phyloP scores from a whole-genome alignment of 1,140 invertebrate species.

The Teleopsis dalmanni region DNA sequence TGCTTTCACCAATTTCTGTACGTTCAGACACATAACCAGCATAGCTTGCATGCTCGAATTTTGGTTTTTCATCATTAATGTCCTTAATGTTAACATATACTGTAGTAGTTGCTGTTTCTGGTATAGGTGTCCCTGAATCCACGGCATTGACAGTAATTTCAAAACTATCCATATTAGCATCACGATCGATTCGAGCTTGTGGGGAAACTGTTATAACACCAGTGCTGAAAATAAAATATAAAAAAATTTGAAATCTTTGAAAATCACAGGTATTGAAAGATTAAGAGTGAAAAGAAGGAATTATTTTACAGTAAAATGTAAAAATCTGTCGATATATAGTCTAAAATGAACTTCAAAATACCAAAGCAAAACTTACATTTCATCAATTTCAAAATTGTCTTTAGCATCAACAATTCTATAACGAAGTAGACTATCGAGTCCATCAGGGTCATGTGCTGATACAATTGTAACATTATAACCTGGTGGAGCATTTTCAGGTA shows the following conservation, averaged over 20 bases:
- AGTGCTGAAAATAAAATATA: slow-evolving; percentile 47
- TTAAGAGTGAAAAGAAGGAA: not conserved
- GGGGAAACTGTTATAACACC: slow-evolving; percentile 66
- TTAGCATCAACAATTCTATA: slow-evolving; percentile 70
- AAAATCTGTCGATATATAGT: not conserved
- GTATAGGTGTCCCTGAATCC: slow-evolving; percentile 63
- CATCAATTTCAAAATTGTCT: slow-evolving; percentile 72
- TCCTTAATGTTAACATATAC: slow-evolving; percentile 66
- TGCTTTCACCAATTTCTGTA: slow-evolving; percentile 55
- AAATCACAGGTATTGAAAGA: not conserved
- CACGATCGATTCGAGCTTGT: slow-evolving; percentile 65
- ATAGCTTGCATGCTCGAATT: slow-evolving; percentile 59
- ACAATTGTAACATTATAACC: slow-evolving; percentile 65
- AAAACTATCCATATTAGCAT: slow-evolving; percentile 58
- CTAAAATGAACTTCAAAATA: not conserved
- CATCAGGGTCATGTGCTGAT: slow-evolving; percentile 67
- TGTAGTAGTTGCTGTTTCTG: slow-evolving; percentile 66
- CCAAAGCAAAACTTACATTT: slow-evolving; percentile 47
- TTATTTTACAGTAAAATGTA: not conserved
- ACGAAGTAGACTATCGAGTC: slow-evolving; percentile 58
- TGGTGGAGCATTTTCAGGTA: slow-evolving; percentile 61
- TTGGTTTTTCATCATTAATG: slow-evolving; percentile 76
- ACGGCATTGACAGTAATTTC: slow-evolving; percentile 64
- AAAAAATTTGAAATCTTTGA: slow-evolving; percentile 3
- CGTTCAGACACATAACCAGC: slow-evolving; percentile 65